Evolutionary conservation across 2,888 invertebrate species (phyloP), one percentile per base, ranked within the genome.

Genomic region (Drosophila buzzatii): DNA sequence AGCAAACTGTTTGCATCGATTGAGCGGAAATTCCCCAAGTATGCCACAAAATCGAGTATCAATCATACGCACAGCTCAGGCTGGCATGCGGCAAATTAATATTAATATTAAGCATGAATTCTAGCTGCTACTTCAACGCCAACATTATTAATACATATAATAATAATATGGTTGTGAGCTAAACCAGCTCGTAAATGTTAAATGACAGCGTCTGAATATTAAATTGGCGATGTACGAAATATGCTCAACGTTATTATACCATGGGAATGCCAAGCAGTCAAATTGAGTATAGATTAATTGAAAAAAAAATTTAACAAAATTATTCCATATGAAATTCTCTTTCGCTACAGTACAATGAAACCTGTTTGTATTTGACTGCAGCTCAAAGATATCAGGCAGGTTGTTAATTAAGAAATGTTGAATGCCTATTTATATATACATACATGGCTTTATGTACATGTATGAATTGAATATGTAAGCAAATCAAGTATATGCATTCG

Each of bases 41-140:
- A 61, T 41, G 33, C 49, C 66, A 70, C 51, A 71, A 37, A 61
- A 67, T 75, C 71, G 53, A 71, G 59, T 63, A 79, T 85, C 81
- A 82, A 72, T 81, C 86, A 76, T 74, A 76, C 74, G 81, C 71
- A 64, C 62, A 45, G 57, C 64, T 62, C 63, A 37, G 58, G 9
- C 58, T 65, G 49, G 52, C 67, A 69, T 52, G 52, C 52, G 55
- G 37, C 51, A 76, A 76, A 69, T 69, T 64, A 63, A 63, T 73
- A 76, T 69, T 73, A 59, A 76, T 55, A 72, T 51, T 37, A 53
- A 55, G 64, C 60, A 71, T 45, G 23, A 64, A 39, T 49, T 56
- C 57, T 70, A 56, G 41, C 65, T 62, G 73, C 52, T 37, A 55
- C 73, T 73, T 70, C 42, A 58, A 51, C 60, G 23, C 68, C 45